Percentiles rank a stretch among this genome's conserved stretches.
Evolutionary conservation across 2,888 invertebrate species (phyloP).

Genomic region (Metacarcinus magister): DNA sequence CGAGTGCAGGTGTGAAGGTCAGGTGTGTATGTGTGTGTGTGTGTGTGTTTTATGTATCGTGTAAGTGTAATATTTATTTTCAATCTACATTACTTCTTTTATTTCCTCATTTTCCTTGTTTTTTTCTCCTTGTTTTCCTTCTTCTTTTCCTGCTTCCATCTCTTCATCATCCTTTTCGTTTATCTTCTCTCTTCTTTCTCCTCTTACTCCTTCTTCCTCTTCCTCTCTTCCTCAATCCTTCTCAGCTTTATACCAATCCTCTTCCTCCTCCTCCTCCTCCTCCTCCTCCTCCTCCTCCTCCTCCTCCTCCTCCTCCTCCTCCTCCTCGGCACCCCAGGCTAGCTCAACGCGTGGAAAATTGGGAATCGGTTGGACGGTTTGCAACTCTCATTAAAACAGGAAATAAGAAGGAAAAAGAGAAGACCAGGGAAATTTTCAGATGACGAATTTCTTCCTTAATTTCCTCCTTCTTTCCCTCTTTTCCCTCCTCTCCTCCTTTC

Average conservation of each 20-base stretch:
- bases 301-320: slow-evolving; percentile 5
- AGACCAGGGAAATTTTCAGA: slow-evolving; percentile 28
- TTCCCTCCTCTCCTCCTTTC: background rate
- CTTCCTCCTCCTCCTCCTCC: slow-evolving; percentile 37
- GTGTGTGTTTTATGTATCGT: background rate
- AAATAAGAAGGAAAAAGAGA: slow-evolving; percentile 73
- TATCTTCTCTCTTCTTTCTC: background rate
- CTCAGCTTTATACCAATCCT: background rate
- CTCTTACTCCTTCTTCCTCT: background rate
- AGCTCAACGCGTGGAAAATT: slow-evolving; percentile 75
- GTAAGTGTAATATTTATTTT: background rate
- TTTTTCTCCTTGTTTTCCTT: background rate
- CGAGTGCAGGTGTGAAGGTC: background rate
- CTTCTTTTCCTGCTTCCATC: background rate
- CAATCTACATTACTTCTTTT: background rate
- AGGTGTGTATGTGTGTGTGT: slow-evolving; percentile 53
- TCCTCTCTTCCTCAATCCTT: background rate
- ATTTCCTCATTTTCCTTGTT: background rate
- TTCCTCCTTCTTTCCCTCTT: background rate
- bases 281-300: slow-evolving; percentile 23
- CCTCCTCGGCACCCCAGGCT: slow-evolving; percentile 54
- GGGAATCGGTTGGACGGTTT: slow-evolving; percentile 77
- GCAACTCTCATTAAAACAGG: slow-evolving; percentile 78
- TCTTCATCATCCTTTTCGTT: background rate
- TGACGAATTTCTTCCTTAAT: slow-evolving; percentile 10